Evolutionary conservation across 2,113 vertebrate species (phyloP).

Genomic region (Engystomops pustulosus): DNA sequence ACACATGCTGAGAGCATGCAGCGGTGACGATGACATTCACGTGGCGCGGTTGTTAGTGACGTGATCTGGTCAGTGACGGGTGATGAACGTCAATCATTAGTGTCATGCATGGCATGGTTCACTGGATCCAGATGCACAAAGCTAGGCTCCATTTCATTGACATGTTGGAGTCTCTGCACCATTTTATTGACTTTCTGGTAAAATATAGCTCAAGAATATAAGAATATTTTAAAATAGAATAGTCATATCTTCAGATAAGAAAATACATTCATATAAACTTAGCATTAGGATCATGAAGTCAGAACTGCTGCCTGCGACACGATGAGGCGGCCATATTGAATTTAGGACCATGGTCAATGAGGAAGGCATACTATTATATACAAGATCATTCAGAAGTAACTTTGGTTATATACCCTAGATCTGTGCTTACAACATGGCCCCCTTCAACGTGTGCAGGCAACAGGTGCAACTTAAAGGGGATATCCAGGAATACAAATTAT

Average conservation of each 20-base stretch:
- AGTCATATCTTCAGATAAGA: not conserved
- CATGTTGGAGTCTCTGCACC: constrained; percentile 55
- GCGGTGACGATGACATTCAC: constrained; percentile 53
- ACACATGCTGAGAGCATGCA: constrained; percentile 77
- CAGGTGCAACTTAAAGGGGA: not conserved
- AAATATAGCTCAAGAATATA: constrained; percentile 26
- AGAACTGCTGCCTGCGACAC: not conserved
- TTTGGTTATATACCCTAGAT: not conserved
- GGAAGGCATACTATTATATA: not conserved
- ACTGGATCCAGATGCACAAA: constrained; percentile 55
- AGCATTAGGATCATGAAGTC: not conserved
- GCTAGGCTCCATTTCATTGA: not conserved
- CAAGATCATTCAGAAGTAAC: not conserved
- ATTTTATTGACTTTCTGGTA: constrained; percentile 31
- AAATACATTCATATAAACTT: not conserved
- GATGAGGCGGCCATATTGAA: not conserved
- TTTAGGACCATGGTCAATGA: not conserved
- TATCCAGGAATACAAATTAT: not conserved
- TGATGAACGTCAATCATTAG: constrained; percentile 65
- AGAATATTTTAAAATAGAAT: not conserved
- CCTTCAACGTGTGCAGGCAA: not conserved
- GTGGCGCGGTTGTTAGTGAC: constrained; percentile 71
- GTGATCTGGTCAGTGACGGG: constrained; percentile 70
- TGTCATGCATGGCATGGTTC: constrained; percentile 63
- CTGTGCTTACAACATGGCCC: not conserved